Percentiles rank a stretch among this genome's conserved stretches.
phyloP scores from a whole-genome alignment of 2,113 vertebrate species.

The Coptodon bakossiorum region DNA sequence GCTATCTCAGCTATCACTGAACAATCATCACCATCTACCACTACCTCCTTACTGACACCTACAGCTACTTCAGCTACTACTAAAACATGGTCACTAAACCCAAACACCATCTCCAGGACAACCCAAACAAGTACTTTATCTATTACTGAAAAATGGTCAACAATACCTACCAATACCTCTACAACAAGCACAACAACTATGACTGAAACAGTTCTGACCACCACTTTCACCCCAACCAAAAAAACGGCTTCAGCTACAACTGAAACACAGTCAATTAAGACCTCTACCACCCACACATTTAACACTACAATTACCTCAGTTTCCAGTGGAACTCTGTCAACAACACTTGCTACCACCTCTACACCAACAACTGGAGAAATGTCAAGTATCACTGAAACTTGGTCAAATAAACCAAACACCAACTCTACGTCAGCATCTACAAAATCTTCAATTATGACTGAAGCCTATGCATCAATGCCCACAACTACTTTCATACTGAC shows the following conservation, averaged over 20 bases:
- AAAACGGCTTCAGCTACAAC: neutral
- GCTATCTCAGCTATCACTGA: neutral
- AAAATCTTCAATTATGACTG: neutral
- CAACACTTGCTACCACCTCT: neutral
- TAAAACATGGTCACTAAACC: fast-evolving
- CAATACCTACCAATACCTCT: neutral
- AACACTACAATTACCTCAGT: fast-evolving
- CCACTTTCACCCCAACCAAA: neutral
- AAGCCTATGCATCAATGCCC: neutral
- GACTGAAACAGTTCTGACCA: neutral
- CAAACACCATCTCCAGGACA: neutral
- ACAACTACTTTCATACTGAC: fast-evolving
- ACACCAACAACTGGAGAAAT: neutral
- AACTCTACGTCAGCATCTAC: fast-evolving
- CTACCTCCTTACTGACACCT: fast-evolving
- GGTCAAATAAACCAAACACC: neutral
- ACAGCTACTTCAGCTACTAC: neutral
- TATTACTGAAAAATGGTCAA: neutral
- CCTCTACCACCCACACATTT: neutral
- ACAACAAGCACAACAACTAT: fast-evolving
- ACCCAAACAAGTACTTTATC: neutral
- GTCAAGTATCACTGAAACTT: neutral
- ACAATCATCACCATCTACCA: fast-evolving
- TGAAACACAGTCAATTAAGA: neutral
- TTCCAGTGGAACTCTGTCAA: fast-evolving